These are phyloP conservation scores for Anthoscopus minutus DNA, from an alignment of 2,113 vertebrate genomes.

Conservation along the genomic window DNA sequence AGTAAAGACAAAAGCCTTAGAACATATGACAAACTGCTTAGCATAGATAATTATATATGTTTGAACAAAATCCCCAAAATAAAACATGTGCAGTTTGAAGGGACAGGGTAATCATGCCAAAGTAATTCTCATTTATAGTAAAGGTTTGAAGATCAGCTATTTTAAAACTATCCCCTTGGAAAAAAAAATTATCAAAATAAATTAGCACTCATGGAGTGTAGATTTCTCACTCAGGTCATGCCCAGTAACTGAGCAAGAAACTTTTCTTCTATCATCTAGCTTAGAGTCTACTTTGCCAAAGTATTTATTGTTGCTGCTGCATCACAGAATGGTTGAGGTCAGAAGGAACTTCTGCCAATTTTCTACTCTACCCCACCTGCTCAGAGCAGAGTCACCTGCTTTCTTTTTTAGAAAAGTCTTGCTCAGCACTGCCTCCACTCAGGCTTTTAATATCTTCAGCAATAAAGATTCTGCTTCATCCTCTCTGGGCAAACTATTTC, in stretches of 20 bases:
- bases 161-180: background rate
- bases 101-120: constrained; percentile 37
- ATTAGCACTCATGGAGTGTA: background rate
- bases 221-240: background rate
- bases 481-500: background rate
- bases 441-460: background rate
- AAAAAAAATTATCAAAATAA: background rate
- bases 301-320: background rate
- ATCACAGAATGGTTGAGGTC: background rate
- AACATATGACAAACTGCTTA: constrained; percentile 67
- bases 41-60: constrained; percentile 65
- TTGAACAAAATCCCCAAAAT: constrained; percentile 56
- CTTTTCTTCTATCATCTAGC: background rate
- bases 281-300: background rate
- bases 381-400: background rate
- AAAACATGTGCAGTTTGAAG: constrained; percentile 45
- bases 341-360: background rate
- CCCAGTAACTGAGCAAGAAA: background rate
- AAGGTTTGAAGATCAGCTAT: constrained; percentile 29
- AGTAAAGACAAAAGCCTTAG: constrained; percentile 61
- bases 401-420: too few relatives aligned
- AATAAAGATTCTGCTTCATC: background rate
- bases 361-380: background rate
- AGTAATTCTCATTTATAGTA: constrained; percentile 40
- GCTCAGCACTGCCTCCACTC: background rate